These are phyloP conservation scores for Caenorhabditis doughertyi DNA, from an alignment of 2,888 invertebrate species.

Conservation along the genomic window DNA sequence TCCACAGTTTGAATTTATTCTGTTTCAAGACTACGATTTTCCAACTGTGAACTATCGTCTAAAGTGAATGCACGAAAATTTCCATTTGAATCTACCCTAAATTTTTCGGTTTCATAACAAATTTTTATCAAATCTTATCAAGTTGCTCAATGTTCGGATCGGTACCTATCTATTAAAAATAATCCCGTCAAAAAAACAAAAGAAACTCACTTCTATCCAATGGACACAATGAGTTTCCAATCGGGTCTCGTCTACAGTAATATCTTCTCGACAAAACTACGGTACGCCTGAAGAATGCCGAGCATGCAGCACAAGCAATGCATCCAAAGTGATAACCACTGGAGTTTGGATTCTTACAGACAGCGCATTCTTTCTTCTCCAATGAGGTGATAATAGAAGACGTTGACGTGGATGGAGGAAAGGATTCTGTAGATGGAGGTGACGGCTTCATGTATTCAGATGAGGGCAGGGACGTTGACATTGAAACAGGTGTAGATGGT, in stretches of 20 bases:
- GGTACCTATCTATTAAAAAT: too few relatives aligned
- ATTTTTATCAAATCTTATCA: too few relatives aligned
- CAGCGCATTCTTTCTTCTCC: constrained; percentile 53
- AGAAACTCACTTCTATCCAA: constrained; percentile 55
- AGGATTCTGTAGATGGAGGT: constrained; percentile 19
- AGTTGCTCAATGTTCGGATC: too few relatives aligned
- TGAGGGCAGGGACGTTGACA: background rate
- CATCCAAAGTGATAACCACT: constrained; percentile 60
- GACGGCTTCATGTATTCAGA: constrained; percentile 51
- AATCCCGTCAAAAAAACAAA: background rate
- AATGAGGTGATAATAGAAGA: background rate
- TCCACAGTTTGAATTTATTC: too few relatives aligned
- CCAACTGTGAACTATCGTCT: too few relatives aligned
- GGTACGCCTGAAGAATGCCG: constrained; percentile 63
- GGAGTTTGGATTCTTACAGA: constrained; percentile 56
- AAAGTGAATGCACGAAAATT: too few relatives aligned
- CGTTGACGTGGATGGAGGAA: constrained; percentile 20
- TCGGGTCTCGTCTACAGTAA: constrained; percentile 51
- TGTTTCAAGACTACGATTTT: too few relatives aligned
- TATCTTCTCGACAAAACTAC: constrained; percentile 51
- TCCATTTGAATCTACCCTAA: too few relatives aligned
- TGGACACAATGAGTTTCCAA: constrained; percentile 55
- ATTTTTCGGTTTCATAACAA: too few relatives aligned
- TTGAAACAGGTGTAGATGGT: constrained; percentile 4
- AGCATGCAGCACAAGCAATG: constrained; percentile 64